Percentiles rank a stretch among this genome's conserved stretches.
Evolutionary conservation across 1,140 invertebrate species (phyloP).

Genomic region (Paramacrobiotus metropolitanus): DNA sequence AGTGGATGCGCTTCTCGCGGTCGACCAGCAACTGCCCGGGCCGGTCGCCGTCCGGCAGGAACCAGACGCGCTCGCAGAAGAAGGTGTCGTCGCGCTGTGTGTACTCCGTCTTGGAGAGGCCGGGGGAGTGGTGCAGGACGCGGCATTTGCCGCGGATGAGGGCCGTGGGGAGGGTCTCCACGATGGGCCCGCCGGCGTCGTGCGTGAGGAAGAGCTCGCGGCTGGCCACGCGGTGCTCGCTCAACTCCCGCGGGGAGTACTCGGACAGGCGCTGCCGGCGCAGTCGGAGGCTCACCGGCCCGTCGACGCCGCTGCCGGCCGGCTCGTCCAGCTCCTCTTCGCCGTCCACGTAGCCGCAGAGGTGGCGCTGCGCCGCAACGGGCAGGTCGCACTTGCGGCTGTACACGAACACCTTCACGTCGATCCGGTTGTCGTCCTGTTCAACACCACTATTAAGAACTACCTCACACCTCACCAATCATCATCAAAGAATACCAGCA

Average conservation of each 20-base stretch:
- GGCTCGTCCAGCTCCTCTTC: background rate
- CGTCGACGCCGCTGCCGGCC: background rate
- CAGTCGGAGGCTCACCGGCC: too few relatives aligned
- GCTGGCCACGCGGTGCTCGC: background rate
- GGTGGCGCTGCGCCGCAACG: background rate
- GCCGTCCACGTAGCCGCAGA: background rate
- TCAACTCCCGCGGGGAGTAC: background rate
- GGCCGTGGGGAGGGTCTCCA: background rate
- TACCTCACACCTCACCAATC: background rate
- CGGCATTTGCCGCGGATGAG: background rate
- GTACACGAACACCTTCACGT: slow-evolving; percentile 1
- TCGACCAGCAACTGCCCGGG: background rate
- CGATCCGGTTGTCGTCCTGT: background rate
- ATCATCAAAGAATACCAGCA: background rate
- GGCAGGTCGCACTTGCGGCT: background rate
- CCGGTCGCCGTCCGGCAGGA: background rate
- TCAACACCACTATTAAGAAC: background rate
- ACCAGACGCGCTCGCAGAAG: background rate
- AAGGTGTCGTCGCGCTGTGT: background rate
- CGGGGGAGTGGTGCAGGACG: background rate
- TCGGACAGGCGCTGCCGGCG: background rate
- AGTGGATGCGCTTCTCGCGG: background rate
- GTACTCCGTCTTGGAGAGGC: background rate
- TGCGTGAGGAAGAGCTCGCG: background rate
- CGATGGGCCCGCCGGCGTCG: background rate